Evolutionary conservation across 2,113 vertebrate species (phyloP), one percentile per base, ranked within the genome.

Genomic region (Salminus brasiliensis): DNA sequence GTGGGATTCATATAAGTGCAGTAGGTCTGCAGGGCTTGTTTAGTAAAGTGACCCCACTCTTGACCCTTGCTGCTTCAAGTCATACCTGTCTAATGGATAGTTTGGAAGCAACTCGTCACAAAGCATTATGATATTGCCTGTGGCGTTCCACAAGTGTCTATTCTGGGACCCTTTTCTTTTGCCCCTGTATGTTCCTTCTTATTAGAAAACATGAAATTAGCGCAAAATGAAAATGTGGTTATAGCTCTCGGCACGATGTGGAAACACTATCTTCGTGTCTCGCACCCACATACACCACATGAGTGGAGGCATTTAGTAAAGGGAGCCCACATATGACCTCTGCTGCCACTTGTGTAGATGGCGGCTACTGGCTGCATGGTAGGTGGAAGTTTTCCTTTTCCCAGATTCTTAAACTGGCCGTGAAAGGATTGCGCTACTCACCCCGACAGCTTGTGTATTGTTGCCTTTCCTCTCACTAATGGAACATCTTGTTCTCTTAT

Each of bases 361-460:
- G 4, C 25, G 47, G 36, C 47, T 47, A 23, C 36, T 47, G 67
- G 16, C 55, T 62, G 67, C 73, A 63, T 62, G 41, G 49, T 49
- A n/a, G n/a, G n/a, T n/a, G n/a, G n/a, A n/a, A n/a, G n/a, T 13
- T 11, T 15, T 47, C 13, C 12, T 47, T 15, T 47, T 11, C 45
- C 13, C 45, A 47, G 32, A 29, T 30, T 36, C 36, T 60, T 71
- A 82, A 85, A 84, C 39, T 83, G 11, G 55, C 39, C 9, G 77
- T 49, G 52, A 84, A 82, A 83, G 75, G 82, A 78, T 57, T 72
- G 59, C 55, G 87, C 83, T 85, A 71, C 47, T 57, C 74, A 82
- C 82, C 79, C 60, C 76, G 75, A 87, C 59, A 81, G 63, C 83
- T 67, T 70, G 78, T 79, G 74, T 59, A 63, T 74, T 79, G 84